Base-by-base conservation (phyloP, 2,113 vertebrate species). In the Irena cyanogastra region DNA sequence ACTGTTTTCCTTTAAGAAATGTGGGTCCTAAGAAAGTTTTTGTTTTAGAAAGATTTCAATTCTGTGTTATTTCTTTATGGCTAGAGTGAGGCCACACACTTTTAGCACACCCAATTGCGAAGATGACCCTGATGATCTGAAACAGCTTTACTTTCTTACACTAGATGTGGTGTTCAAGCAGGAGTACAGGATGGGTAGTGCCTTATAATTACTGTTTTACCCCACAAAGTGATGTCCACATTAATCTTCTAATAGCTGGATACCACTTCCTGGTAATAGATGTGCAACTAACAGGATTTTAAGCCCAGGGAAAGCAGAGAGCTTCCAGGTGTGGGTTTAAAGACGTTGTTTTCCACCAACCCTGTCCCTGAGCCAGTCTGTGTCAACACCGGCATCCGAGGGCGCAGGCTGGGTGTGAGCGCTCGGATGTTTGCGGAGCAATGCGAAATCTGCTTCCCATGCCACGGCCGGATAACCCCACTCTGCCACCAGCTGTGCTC, bases 371-470 rank as follows among this genome's bases (percentile, higher is more conserved):
- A 4, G 41, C 17, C 4, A 0, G 24, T 54, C 74, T 75, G 57
- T 90, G 66, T 66, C 79, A 75, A 76, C 3, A 0, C 64, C n/a
- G 65, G 50, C 81, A 84, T 81, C 42, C 0, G 0, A 57, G 0
- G 2, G 31, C 21, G 33, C 56, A 28, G 69, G 47, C 56, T 11
- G 63, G n/a, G n/a, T 3, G 4, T 0, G 13, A 65, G 59, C 1
- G 6, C 31, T 6, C 4, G 10, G 71, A 28, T 77, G 47, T 78
- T 90, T 81, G 61, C 69, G 1, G 35, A 71, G 65, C 1, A 0
- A 81, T 1, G 4, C 0, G 1, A 76, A 71, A 64, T 60, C 49
- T 0, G 0, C 23, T 70, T 60, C 71, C 79, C 59, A 1, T 11
- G 59, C 37, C 28, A 2, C 0, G 2, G 90, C 60, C 82, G 50